These are phyloP conservation scores for Bufo bufo DNA, from an alignment of 2,113 vertebrate genomes.

Conservation along the genomic window DNA sequence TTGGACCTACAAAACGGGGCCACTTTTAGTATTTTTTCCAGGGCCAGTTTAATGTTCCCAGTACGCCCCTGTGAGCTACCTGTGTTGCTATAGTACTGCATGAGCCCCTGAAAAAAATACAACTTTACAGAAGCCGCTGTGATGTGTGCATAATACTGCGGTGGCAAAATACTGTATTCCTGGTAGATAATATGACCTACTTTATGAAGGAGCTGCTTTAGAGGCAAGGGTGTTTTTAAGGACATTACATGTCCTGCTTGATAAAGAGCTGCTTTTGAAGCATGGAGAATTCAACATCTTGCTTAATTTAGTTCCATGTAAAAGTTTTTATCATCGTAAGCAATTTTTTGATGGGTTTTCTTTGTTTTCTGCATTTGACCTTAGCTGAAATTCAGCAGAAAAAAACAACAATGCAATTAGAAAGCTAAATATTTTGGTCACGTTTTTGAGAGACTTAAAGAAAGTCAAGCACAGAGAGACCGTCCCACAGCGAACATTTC, in stretches of 20 bases:
- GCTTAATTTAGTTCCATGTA: neutral
- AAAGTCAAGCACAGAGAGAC: conserved; percentile 33
- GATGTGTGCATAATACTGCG: neutral
- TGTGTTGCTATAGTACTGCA: too few relatives aligned
- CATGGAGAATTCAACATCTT: neutral
- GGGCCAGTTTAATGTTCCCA: too few relatives aligned
- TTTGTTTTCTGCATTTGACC: neutral
- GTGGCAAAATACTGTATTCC: too few relatives aligned
- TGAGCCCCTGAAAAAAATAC: too few relatives aligned
- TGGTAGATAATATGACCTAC: too few relatives aligned
- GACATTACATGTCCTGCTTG: neutral
- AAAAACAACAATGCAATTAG: neutral
- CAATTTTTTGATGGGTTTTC: neutral
- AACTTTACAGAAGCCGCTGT: neutral
- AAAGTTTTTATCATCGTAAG: neutral
- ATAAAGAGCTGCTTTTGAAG: neutral
- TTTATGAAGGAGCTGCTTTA: too few relatives aligned
- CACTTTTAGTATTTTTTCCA: too few relatives aligned
- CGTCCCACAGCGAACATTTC: conserved; percentile 61
- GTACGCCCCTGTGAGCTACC: too few relatives aligned
- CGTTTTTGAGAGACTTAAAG: conserved; percentile 24
- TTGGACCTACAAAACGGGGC: too few relatives aligned
- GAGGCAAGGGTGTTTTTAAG: neutral
- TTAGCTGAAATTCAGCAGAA: neutral
- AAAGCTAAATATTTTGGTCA: neutral